Percentiles rank a stretch among this genome's conserved stretches.
Evolutionary conservation across 2,888 invertebrate genomes (phyloP).

Genomic region (Lacanobia wlatinum): DNA sequence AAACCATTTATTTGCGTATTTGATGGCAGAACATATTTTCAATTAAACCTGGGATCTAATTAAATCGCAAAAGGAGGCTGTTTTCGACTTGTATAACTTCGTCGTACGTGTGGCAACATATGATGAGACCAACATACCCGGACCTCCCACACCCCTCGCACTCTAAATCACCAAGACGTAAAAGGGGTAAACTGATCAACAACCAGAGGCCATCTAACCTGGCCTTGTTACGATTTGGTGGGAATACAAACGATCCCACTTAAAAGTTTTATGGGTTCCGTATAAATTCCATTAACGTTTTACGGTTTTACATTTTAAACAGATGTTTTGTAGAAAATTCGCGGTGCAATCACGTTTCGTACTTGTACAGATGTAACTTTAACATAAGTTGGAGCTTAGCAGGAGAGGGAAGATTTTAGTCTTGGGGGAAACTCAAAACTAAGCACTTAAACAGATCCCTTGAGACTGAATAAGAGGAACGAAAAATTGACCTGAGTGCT

Average conservation of each 20-base stretch:
- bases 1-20: slow-evolving; percentile 80
- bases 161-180: slow-evolving; percentile 24
- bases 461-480: background rate
- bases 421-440: background rate
- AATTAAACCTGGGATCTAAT: slow-evolving; percentile 83
- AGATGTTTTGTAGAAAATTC: slow-evolving; percentile 76
- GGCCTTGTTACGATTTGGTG: slow-evolving; percentile 77
- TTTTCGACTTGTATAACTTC: slow-evolving; percentile 82
- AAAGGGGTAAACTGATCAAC: slow-evolving; percentile 57
- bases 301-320: slow-evolving; percentile 86
- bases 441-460: background rate
- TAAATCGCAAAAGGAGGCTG: slow-evolving; percentile 84
- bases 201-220: slow-evolving; percentile 67
- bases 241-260: slow-evolving; percentile 87
- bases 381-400: slow-evolving; percentile 15
- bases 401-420: background rate
- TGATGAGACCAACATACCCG: slow-evolving; percentile 72
- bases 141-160: slow-evolving; percentile 64
- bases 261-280: slow-evolving; percentile 87
- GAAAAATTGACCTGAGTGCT: too few species aligned
- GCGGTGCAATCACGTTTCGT: slow-evolving; percentile 42
- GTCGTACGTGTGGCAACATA: slow-evolving; percentile 74
- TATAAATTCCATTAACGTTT: slow-evolving; percentile 87
- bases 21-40: slow-evolving; percentile 84
- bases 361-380: slow-evolving; percentile 37